These are phyloP conservation scores for Lasioglossum calceatum DNA, from an alignment of 2,888 invertebrate genomes.

Conservation along the genomic window DNA sequence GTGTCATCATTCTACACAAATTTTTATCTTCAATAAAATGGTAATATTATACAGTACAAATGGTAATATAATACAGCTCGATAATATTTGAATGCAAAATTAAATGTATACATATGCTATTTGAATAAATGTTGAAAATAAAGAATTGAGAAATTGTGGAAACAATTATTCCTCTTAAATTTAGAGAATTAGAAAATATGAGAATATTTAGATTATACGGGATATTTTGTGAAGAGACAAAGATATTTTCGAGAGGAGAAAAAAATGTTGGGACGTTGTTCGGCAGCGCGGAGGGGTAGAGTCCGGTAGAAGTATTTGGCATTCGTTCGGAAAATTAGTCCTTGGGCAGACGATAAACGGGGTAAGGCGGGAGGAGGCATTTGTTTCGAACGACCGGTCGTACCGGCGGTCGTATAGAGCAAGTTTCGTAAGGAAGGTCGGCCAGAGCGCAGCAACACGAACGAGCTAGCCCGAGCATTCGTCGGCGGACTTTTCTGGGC, in stretches of 20 bases:
- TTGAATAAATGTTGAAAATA: too few relatives aligned
- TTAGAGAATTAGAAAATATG: too few relatives aligned
- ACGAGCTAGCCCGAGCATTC: slow-evolving; percentile 22
- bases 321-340: slow-evolving; percentile 56
- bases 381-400: slow-evolving; percentile 52
- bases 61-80: too few relatives aligned
- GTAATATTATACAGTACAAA: too few relatives aligned
- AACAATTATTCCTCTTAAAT: too few relatives aligned
- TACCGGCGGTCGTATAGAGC: slow-evolving; percentile 60
- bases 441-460: slow-evolving; percentile 21
- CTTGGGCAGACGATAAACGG: slow-evolving; percentile 51
- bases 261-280: neutral
- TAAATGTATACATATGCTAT: too few relatives aligned
- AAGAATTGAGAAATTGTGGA: too few relatives aligned
- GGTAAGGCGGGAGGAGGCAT: slow-evolving; percentile 35
- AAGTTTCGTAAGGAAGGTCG: slow-evolving; percentile 46
- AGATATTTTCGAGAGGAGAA: neutral
- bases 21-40: too few relatives aligned
- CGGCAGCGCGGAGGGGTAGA: neutral
- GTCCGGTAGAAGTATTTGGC: slow-evolving; percentile 33
- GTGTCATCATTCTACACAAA: too few relatives aligned
- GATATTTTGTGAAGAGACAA: too few relatives aligned
- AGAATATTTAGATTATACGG: too few relatives aligned
- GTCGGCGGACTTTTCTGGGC: slow-evolving; percentile 30
- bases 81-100: too few relatives aligned